These are phyloP conservation scores for Trichosurus vulpecula DNA, from an alignment of 2,797 vertebrate genomes.

Conservation along the genomic window DNA sequence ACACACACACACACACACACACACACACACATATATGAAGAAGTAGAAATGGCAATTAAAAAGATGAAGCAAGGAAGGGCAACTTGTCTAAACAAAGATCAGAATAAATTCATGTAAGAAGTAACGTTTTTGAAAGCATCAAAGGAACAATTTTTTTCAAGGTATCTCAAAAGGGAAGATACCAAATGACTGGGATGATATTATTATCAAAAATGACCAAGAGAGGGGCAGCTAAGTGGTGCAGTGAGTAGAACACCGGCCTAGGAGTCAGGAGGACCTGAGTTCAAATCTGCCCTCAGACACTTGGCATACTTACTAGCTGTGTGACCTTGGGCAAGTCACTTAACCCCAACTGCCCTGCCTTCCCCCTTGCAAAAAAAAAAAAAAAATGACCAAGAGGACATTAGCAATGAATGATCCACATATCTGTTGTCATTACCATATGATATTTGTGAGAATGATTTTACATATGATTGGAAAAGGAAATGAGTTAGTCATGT, in stretches of 20 bases:
- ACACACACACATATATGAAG: neutral
- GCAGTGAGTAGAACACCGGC: no score
- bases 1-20: neutral
- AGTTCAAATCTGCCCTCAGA: no score
- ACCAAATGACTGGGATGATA: neutral
- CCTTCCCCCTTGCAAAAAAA: no score
- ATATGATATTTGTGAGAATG: neutral
- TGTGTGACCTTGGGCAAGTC: no score
- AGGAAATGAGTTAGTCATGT: neutral
- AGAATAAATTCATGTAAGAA: neutral
- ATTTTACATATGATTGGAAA: neutral
- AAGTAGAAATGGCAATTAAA: neutral
- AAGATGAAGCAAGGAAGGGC: neutral
- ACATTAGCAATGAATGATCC: slow-evolving; percentile 43
- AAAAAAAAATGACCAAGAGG: slow-evolving; percentile 2
- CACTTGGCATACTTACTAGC: no score
- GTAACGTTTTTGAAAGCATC: neutral
- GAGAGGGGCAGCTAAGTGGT: no score
- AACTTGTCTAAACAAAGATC: neutral
- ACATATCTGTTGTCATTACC: neutral
- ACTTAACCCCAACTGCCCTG: no score
- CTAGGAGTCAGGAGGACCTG: no score
- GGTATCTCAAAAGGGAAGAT: neutral
- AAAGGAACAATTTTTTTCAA: neutral
- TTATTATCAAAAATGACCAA: neutral